Conservation (phyloP, 2,888 invertebrate genomes). For the Pomacea canaliculata region DNA sequence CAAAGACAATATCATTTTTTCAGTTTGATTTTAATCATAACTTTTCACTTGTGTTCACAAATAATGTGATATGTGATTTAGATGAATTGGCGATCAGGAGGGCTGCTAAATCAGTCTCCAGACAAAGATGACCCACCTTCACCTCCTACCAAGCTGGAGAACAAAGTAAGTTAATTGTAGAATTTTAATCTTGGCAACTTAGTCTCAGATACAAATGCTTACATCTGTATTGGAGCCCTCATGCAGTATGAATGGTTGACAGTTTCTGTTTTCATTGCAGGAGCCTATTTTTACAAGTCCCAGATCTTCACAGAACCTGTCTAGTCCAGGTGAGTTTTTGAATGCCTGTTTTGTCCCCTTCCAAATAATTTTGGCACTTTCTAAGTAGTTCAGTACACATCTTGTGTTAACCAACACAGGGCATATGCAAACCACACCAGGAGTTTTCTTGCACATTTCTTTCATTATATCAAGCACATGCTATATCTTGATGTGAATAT, state of each 20-base stretch:
- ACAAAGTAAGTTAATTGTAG: constrained; percentile 25
- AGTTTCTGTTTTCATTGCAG: constrained; percentile 9
- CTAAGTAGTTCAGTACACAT: too few relatives aligned
- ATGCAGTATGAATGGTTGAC: not conserved
- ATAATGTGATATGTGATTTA: constrained; percentile 28
- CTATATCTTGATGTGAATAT: too few relatives aligned
- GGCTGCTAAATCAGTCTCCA: constrained; percentile 27
- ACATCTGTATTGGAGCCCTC: not conserved
- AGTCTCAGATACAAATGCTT: not conserved
- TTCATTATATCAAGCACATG: too few relatives aligned
- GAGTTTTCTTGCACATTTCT: too few relatives aligned
- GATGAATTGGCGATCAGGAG: constrained; percentile 53
- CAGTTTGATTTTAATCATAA: too few relatives aligned
- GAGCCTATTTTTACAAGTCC: constrained; percentile 11
- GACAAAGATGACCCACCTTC: constrained; percentile 49
- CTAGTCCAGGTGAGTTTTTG: constrained; percentile 6
- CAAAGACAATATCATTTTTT: too few relatives aligned
- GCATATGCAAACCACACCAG: too few relatives aligned
- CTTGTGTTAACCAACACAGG: too few relatives aligned
- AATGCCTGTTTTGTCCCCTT: not conserved
- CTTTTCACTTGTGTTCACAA: too few relatives aligned
- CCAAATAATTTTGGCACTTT: too few relatives aligned
- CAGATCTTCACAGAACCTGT: not conserved
- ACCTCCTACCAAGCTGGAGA: constrained; percentile 39
- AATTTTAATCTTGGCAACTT: not conserved